Evolutionary conservation across 2,888 invertebrate species (phyloP).

Genomic region (Acanthococcus lagerstroemiae): DNA sequence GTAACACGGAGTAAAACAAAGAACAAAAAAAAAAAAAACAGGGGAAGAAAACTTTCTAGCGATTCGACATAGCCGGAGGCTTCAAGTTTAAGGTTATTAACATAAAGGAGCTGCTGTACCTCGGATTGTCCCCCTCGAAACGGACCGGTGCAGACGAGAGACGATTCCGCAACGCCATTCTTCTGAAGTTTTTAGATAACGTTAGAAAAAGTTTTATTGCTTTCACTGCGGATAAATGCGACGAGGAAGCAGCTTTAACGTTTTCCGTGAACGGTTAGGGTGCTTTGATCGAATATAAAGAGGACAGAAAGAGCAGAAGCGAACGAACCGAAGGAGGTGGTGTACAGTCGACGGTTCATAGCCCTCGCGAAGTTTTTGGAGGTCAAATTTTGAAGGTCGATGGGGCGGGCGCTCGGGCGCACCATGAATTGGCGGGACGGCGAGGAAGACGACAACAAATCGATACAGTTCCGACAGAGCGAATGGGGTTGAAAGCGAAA

Average conservation of each 20-base stretch:
- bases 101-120: conserved; percentile 11
- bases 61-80: conserved; percentile 14
- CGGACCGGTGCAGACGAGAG: background rate
- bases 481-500: conserved; percentile 26
- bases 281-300: conserved; percentile 18
- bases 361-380: conserved; percentile 27
- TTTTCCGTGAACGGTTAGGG: conserved; percentile 19
- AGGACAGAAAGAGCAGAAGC: conserved; percentile 3
- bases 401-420: conserved; percentile 2
- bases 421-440: background rate
- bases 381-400: conserved; percentile 30
- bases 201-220: conserved; percentile 27
- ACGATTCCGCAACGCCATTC: conserved; percentile 21
- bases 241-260: conserved; percentile 28
- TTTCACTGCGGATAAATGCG: conserved; percentile 25
- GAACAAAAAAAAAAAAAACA: conserved; percentile 9
- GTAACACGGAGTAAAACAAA: background rate
- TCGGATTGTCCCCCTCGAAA: background rate
- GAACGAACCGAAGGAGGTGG: background rate
- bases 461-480: conserved; percentile 26
- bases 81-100: conserved; percentile 23
- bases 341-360: conserved; percentile 14
- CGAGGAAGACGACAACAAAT: conserved; percentile 20
- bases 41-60: background rate
- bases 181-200: conserved; percentile 26